Evolutionary conservation across 2,797 vertebrate species (phyloP), one percentile per base, ranked within the genome.

Genomic region (Anomalospiza imberbis): DNA sequence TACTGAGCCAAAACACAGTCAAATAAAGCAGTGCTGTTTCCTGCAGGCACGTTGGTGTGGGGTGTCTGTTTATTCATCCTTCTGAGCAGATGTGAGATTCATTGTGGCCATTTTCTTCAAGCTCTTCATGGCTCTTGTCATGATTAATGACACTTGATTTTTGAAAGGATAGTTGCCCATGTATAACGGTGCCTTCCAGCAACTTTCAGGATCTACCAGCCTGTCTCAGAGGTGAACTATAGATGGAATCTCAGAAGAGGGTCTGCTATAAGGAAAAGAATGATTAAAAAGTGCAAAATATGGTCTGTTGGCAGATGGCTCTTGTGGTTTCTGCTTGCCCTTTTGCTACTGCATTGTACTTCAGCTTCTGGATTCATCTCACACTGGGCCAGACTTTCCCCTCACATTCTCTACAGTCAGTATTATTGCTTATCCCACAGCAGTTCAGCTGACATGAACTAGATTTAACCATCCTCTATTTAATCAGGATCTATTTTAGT

Each of bases 181-280:
- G 54, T 63, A 15, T 86, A 94, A 57, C 53, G 51, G 65, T 78
- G 81, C 92, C 76, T 94, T 93, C 62, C 45, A 91, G 91, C 75
- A 85, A 70, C 50, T 75, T 87, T 75, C 61, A 34, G 42, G 40
- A 68, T 81, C 70, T 88, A 44, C 74, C 73, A 68, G n/a, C 32
- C 80, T 91, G 83, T 94, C 82, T 96, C 70, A 74, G 92, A 87
- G 93, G 78, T 94, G 94, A 97, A 74, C 95, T 94, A 79, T 51
- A 85, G 85, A 66, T 94, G 42, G 87, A 68, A 51, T 86, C 73
- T 93, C 66, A 80, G 50, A 63, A 36, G 36, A 68, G 24, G 36
- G 42, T 86, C 63, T 94, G 87, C 71, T 87, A 0, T 53, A 45
- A 72, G 48, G 40, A 73, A 70, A 57, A 63, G 18, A 81, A 71